phyloP scores from a whole-genome alignment of 2,888 invertebrate species.

The Scaptomyza parva region DNA sequence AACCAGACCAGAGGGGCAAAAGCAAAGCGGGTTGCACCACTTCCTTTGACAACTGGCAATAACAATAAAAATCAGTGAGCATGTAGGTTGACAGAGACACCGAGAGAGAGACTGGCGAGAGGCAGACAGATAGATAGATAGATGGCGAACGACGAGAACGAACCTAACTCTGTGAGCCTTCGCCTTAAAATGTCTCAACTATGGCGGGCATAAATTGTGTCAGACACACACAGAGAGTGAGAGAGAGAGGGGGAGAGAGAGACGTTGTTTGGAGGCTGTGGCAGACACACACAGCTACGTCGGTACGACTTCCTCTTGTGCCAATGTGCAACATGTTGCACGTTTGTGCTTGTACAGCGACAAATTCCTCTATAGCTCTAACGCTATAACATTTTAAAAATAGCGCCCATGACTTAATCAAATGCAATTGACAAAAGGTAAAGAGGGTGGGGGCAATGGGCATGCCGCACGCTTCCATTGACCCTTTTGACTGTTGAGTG shows the following conservation, averaged over 20 bases:
- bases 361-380: conserved; percentile 56
- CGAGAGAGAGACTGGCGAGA: conserved; percentile 32
- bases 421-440: conserved; percentile 50
- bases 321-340: conserved; percentile 75
- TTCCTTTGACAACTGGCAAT: conserved; percentile 80
- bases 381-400: conserved; percentile 67
- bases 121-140: conserved; percentile 14
- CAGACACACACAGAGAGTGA: conserved; percentile 43
- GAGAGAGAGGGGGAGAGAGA: conserved; percentile 1
- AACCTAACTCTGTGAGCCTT: conserved; percentile 6
- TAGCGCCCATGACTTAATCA: conserved; percentile 76
- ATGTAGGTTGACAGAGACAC: conserved; percentile 65
- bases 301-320: conserved; percentile 55
- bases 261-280: not conserved
- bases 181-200: conserved; percentile 64
- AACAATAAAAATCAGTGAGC: conserved; percentile 77
- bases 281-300: conserved; percentile 16
- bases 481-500: conserved; percentile 55
- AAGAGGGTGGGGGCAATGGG: not conserved
- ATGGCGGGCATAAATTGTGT: conserved; percentile 71
- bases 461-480: conserved; percentile 70
- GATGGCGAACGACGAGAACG: not conserved
- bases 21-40: conserved; percentile 33
- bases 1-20: not conserved
- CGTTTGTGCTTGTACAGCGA: conserved; percentile 46